Percentiles rank a stretch among this genome's conserved stretches.
Evolutionary conservation across 2,113 vertebrate species (phyloP).

Genomic region (Atractosteus spatula): DNA sequence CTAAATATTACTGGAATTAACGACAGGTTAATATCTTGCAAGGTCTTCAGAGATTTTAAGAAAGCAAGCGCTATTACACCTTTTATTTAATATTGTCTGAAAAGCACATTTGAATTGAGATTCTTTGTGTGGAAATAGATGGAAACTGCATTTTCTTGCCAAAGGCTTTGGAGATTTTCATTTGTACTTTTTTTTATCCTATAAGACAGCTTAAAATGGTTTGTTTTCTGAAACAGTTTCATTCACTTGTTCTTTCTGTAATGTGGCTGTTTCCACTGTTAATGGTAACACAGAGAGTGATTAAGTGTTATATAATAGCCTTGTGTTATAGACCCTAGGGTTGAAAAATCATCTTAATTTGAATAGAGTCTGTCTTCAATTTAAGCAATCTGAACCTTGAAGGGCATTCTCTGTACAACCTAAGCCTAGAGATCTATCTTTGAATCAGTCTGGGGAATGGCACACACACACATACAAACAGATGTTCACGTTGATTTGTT

Average conservation of each 20-base stretch:
- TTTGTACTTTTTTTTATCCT: constrained; percentile 6
- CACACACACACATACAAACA: constrained; percentile 8
- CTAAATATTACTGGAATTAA: too few relatives aligned
- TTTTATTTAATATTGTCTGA: too few relatives aligned
- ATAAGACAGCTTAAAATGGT: constrained; percentile 3
- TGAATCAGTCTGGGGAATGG: constrained; percentile 2
- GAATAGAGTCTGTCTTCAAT: constrained; percentile 25
- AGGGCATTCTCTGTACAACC: constrained; percentile 10
- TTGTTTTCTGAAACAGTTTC: neutral
- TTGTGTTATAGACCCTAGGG: constrained; percentile 20
- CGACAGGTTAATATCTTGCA: too few relatives aligned
- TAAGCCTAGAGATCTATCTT: constrained; percentile 10
- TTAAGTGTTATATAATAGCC: constrained; percentile 57
- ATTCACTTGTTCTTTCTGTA: constrained; percentile 10
- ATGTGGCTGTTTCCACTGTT: constrained; percentile 35
- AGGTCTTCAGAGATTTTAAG: too few relatives aligned
- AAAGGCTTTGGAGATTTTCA: constrained; percentile 2
- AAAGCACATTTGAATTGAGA: too few relatives aligned
- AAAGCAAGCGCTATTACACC: too few relatives aligned
- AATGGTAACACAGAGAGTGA: constrained; percentile 43
- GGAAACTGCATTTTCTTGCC: constrained; percentile 4
- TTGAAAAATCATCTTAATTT: constrained; percentile 12
- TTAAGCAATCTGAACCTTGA: constrained; percentile 17
- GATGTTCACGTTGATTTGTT: neutral
- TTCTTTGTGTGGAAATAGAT: neutral